Conservation (phyloP, 2,888 invertebrate genomes). For the Parasteatoda lunata region DNA sequence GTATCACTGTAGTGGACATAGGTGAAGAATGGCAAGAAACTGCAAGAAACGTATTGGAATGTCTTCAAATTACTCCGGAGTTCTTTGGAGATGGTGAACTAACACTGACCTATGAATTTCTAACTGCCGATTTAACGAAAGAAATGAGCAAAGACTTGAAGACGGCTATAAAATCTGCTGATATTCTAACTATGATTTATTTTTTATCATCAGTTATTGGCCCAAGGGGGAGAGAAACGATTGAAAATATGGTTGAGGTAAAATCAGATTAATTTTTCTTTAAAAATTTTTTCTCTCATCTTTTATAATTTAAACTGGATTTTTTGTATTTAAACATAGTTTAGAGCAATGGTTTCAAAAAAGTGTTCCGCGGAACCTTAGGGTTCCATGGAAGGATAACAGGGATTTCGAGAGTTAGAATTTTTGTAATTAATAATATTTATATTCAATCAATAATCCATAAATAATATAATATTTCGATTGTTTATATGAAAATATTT, state of each 20-base stretch:
- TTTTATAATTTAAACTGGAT: too few relatives aligned
- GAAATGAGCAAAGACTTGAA: neutral
- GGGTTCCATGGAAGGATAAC: too few relatives aligned
- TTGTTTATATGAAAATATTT: too few relatives aligned
- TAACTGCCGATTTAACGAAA: neutral
- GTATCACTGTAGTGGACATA: neutral
- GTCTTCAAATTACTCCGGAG: neutral
- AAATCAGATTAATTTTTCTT: neutral
- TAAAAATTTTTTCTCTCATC: too few relatives aligned
- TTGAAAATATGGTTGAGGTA: conserved; percentile 38
- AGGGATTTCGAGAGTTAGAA: too few relatives aligned
- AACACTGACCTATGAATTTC: neutral
- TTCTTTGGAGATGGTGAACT: neutral
- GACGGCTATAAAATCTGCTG: neutral
- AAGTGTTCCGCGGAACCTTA: too few relatives aligned
- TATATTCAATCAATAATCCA: too few relatives aligned
- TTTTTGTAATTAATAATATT: too few relatives aligned
- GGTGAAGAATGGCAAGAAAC: neutral
- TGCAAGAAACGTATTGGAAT: neutral
- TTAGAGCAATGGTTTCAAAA: too few relatives aligned
- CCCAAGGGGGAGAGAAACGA: neutral
- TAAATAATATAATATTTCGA: too few relatives aligned
- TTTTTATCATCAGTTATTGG: conserved; percentile 15
- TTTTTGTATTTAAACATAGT: too few relatives aligned
- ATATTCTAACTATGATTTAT: neutral